Evolutionary conservation across 2,113 vertebrate species (phyloP).

Genomic region (Rafetus swinhoei): DNA sequence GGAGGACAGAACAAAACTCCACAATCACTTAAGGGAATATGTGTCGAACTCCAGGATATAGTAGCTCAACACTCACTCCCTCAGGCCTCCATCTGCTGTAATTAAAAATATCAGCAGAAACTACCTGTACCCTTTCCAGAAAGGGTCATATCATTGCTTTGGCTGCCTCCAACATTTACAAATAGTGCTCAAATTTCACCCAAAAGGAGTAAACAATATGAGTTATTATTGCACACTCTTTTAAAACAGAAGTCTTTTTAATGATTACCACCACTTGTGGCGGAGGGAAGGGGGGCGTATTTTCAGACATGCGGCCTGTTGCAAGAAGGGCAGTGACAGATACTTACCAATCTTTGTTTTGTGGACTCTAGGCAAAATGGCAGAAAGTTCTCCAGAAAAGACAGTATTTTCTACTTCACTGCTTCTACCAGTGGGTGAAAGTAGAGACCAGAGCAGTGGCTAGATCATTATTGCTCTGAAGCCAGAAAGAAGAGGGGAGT

Average conservation of each 20-base stretch:
- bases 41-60: neutral
- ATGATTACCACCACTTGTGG: neutral
- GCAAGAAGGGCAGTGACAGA: neutral
- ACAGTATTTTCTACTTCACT: neutral
- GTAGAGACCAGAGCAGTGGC: neutral
- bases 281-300: neutral
- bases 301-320: neutral
- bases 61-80: neutral
- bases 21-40: neutral
- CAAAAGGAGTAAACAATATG: neutral
- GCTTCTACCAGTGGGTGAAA: neutral
- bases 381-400: neutral
- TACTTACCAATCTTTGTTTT: neutral
- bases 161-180: neutral
- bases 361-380: neutral
- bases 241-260: neutral
- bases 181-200: neutral
- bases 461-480: neutral
- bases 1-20: neutral
- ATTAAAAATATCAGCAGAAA: neutral
- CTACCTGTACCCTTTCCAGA: rapidly evolving
- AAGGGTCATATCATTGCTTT: neutral
- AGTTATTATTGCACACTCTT: neutral
- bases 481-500: neutral
- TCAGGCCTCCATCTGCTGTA: neutral